A percentile compares a stretch with the other conserved stretches of the same genome.
Evolutionary conservation across 2,888 invertebrate genomes (phyloP).

Genomic region (Linnaemya tessellans): DNA sequence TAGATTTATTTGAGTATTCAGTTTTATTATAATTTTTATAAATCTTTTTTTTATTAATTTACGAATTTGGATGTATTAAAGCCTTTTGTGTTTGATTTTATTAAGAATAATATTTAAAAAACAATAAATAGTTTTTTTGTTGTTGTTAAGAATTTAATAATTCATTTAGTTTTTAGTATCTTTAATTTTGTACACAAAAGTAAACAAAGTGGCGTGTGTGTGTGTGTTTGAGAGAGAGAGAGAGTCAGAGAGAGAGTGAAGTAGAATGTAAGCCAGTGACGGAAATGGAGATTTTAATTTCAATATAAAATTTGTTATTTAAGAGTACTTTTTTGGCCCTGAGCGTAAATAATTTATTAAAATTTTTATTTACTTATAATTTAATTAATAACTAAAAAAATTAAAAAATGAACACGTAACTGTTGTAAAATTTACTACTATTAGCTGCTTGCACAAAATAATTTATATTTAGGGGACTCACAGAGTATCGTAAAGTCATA

Average conservation of each 20-base stretch:
- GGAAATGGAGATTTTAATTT: too few species aligned
- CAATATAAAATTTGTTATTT: too few species aligned
- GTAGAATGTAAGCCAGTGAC: conserved; percentile 10
- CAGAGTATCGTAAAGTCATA: too few species aligned
- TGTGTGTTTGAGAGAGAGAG: not conserved
- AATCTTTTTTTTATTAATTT: conserved; percentile 3
- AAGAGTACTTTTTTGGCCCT: too few species aligned
- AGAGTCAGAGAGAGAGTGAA: not conserved
- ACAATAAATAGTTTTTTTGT: conserved; percentile 1
- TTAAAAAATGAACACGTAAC: too few species aligned
- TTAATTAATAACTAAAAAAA: too few species aligned
- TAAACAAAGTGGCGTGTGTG: not conserved
- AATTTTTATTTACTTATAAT: too few species aligned
- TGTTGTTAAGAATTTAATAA: conserved; percentile 32
- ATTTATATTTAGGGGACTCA: too few species aligned
- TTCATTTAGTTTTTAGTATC: conserved; percentile 22
- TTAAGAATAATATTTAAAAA: conserved; percentile 19
- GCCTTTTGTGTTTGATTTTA: not conserved
- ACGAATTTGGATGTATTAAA: not conserved
- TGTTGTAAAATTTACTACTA: too few species aligned
- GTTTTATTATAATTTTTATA: conserved; percentile 26
- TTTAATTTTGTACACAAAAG: conserved; percentile 22
- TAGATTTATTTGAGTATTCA: conserved; percentile 20
- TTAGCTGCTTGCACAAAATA: too few species aligned
- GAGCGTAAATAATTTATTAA: too few species aligned